These are phyloP conservation scores for Oryzias melastigma DNA, from an alignment of 2,113 vertebrate genomes.

Conservation along the genomic window DNA sequence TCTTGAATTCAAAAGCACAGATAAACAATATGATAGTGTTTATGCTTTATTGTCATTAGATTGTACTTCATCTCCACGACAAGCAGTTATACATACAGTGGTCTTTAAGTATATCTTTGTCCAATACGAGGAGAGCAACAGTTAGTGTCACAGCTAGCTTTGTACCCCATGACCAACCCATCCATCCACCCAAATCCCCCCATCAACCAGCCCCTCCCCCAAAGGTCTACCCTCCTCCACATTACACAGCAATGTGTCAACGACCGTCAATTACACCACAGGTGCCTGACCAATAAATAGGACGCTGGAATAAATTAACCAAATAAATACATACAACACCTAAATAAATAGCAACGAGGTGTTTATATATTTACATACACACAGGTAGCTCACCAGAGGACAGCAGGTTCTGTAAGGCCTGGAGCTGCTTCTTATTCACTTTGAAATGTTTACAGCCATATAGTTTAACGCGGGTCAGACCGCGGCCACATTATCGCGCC, in stretches of 20 bases:
- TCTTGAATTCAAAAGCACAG: too few species aligned
- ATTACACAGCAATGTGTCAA: constrained; percentile 34
- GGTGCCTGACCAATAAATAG: constrained; percentile 46
- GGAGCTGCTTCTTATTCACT: constrained; percentile 42
- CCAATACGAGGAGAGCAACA: constrained; percentile 67
- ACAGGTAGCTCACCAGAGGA: constrained; percentile 44
- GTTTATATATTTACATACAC: constrained; percentile 35
- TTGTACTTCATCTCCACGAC: constrained; percentile 69
- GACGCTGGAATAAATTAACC: constrained; percentile 52
- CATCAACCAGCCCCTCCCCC: not conserved
- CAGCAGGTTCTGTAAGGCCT: constrained; percentile 31
- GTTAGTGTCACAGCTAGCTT: constrained; percentile 61
- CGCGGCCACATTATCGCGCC: constrained; percentile 14
- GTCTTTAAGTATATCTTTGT: constrained; percentile 61
- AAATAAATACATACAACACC: constrained; percentile 39
- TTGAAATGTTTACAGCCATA: constrained; percentile 18
- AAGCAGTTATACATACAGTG: constrained; percentile 70
- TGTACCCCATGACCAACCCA: constrained; percentile 31
- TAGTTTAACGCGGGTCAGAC: constrained; percentile 32
- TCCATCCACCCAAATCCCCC: not conserved
- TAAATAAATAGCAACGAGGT: constrained; percentile 40
- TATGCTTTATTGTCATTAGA: constrained; percentile 69
- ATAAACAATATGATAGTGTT: constrained; percentile 17
- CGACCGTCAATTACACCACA: constrained; percentile 35
- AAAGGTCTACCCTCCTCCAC: constrained; percentile 9